These are phyloP conservation scores for Campoletis sonorensis DNA, from an alignment of 1,140 invertebrate genomes.

Conservation along the genomic window DNA sequence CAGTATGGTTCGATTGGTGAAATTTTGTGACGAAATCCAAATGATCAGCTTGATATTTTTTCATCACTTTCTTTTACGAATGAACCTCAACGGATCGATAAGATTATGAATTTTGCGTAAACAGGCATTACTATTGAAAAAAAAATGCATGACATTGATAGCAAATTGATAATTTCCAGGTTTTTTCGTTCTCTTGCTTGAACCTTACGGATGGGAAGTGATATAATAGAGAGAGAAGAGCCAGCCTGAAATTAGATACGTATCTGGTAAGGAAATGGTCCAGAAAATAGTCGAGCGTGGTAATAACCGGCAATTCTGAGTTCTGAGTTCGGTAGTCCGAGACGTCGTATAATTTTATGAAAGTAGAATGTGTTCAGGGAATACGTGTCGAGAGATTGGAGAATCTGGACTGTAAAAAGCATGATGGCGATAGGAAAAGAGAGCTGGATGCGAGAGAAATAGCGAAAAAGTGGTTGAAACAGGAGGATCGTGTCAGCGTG, in stretches of 20 bases:
- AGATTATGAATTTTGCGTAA: no score
- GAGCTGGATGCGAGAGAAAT: neutral
- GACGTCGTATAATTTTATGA: slow-evolving; percentile 34
- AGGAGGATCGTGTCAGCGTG: slow-evolving; percentile 4
- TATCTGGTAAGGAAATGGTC: neutral
- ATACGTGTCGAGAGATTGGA: slow-evolving; percentile 13
- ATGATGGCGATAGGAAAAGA: neutral
- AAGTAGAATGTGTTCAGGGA: neutral
- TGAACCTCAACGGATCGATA: no score
- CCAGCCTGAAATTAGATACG: neutral
- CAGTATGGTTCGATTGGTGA: no score
- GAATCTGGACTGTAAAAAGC: neutral
- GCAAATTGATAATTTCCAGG: no score
- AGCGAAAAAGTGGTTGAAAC: neutral
- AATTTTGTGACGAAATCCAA: no score
- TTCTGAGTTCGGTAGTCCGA: neutral
- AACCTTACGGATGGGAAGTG: no score
- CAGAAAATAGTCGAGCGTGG: neutral
- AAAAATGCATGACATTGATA: no score
- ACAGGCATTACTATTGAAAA: no score
- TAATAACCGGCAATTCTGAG: neutral
- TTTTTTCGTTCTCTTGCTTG: no score
- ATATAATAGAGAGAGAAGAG: neutral
- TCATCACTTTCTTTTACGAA: no score
- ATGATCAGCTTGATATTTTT: no score